These are phyloP conservation scores for Clepsis dumicolana DNA, from an alignment of 2,888 invertebrate genomes.

Conservation along the genomic window DNA sequence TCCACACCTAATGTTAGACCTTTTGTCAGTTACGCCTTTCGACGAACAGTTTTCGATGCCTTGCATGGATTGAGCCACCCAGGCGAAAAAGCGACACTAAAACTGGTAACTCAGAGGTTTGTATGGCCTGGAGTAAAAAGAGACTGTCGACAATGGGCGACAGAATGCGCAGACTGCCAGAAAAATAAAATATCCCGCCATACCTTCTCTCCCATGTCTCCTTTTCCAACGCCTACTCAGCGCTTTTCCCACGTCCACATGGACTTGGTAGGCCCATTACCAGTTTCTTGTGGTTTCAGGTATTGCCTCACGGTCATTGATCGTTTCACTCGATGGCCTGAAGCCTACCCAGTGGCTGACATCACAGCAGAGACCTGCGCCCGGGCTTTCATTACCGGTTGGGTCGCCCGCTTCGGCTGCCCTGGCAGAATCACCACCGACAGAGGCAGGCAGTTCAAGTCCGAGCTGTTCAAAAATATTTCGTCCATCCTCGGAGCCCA, in stretches of 20 bases:
- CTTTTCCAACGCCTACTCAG: no score
- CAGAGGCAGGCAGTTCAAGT: background rate
- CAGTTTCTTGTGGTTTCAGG: background rate
- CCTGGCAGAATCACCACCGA: background rate
- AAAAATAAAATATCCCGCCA: slow-evolving; percentile 56
- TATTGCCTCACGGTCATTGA: background rate
- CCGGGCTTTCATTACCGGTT: background rate
- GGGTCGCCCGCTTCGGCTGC: background rate
- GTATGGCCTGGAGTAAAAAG: slow-evolving; percentile 62
- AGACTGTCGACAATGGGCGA: slow-evolving; percentile 58
- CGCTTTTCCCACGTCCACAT: slow-evolving; percentile 48
- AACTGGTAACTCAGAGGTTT: slow-evolving; percentile 55
- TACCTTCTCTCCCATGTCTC: no score
- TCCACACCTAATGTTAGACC: background rate
- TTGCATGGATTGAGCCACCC: slow-evolving; percentile 20
- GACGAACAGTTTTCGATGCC: slow-evolving; percentile 5
- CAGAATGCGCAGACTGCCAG: slow-evolving; percentile 58
- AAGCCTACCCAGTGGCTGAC: background rate
- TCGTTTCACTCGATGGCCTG: background rate
- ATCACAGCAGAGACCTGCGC: background rate
- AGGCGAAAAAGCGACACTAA: slow-evolving; percentile 22
- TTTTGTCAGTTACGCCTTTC: no score
- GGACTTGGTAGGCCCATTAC: background rate
- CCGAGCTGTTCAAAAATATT: background rate
- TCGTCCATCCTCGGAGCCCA: slow-evolving; percentile 39